phyloP scores from a whole-genome alignment of 2,888 invertebrate species.

The Seira sanloemensis region DNA sequence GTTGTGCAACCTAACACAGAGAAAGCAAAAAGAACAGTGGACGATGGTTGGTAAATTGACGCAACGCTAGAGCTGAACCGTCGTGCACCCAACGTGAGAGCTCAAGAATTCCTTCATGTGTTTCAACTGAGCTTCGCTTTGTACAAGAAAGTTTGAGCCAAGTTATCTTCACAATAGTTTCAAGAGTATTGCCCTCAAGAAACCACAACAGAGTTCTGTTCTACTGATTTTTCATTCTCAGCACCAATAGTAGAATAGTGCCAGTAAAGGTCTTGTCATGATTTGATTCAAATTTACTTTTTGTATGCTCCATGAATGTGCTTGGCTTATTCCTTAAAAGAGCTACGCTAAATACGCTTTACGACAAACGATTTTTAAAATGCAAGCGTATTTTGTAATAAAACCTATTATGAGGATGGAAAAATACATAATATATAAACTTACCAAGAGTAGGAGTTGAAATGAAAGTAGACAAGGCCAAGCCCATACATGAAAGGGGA shows the following conservation, averaged over 20 bases:
- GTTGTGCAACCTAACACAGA: too few species aligned
- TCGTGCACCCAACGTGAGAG: too few species aligned
- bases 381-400: conserved; percentile 1
- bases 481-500: conserved; percentile 94
- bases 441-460: conserved; percentile 96
- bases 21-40: neutral
- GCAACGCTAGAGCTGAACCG: too few species aligned
- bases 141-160: too few species aligned
- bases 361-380: neutral
- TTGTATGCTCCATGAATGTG: too few species aligned
- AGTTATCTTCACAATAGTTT: conserved; percentile 26
- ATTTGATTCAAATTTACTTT: neutral
- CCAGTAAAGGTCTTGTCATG: too few species aligned
- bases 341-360: neutral
- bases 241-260: too few species aligned
- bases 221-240: neutral
- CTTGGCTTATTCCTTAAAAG: too few species aligned
- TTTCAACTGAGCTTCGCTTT: too few species aligned
- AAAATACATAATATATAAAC: conserved; percentile 76
- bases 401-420: neutral
- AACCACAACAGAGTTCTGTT: conserved; percentile 1
- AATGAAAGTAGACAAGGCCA: conserved; percentile 97
- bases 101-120: too few species aligned
- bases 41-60: too few species aligned
- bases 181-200: conserved; percentile 53